A percentile compares a stretch with the other conserved stretches of the same genome.
phyloP scores from a whole-genome alignment of 2,797 vertebrate species.

The Sebastes vulpes region DNA sequence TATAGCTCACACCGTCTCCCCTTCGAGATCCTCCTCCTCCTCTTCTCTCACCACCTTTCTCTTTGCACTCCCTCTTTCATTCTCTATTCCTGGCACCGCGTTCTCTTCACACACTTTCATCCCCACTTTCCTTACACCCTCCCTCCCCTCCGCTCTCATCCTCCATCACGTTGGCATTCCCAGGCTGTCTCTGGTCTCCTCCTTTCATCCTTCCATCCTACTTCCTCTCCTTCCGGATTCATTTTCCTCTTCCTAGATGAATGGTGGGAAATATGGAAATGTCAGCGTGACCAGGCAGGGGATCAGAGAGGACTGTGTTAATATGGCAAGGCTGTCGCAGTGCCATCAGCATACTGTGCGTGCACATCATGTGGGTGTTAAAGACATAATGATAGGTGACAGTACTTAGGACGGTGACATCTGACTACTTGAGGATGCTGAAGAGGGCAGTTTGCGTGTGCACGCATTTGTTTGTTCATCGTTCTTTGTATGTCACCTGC shows the following conservation, averaged over 20 bases:
- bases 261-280: constrained; percentile 75
- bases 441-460: constrained; percentile 39
- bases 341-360: constrained; percentile 19
- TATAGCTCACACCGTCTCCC: constrained; percentile 46
- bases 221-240: constrained; percentile 46
- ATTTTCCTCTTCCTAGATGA: constrained; percentile 66
- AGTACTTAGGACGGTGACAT: constrained; percentile 66
- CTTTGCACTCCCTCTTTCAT: constrained; percentile 52
- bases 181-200: constrained; percentile 53
- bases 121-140: constrained; percentile 52
- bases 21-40: constrained; percentile 23
- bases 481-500: constrained; percentile 66
- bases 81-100: constrained; percentile 67
- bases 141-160: constrained; percentile 32
- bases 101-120: constrained; percentile 73
- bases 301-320: constrained; percentile 68
- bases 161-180: constrained; percentile 71
- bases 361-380: constrained; percentile 51
- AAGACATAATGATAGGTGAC: constrained; percentile 83
- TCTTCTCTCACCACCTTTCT: constrained; percentile 41
- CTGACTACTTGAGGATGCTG: constrained; percentile 57
- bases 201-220: constrained; percentile 63
- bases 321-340: constrained; percentile 68
- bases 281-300: constrained; percentile 69
- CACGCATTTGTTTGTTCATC: constrained; percentile 33